A percentile compares a stretch with the other conserved stretches of the same genome.
These are phyloP conservation scores for Crenuchus spilurus DNA, from an alignment of 2,797 vertebrate genomes.

Conservation along the genomic window DNA sequence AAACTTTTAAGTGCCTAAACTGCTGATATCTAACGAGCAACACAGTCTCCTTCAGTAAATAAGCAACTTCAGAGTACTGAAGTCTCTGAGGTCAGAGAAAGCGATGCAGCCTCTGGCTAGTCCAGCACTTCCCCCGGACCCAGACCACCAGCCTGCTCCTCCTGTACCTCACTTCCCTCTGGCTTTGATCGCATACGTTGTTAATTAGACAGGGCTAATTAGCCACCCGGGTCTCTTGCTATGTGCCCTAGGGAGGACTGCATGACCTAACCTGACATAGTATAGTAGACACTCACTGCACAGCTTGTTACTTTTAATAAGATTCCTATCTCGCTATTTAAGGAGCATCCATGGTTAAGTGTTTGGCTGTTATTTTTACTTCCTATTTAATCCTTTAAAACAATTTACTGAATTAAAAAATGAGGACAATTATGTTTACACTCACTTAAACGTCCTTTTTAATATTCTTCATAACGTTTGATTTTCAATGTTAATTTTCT, in stretches of 20 bases:
- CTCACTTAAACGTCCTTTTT: too few relatives aligned
- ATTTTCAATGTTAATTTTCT: too few relatives aligned
- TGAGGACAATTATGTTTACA: too few relatives aligned
- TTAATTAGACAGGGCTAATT: conserved; percentile 61
- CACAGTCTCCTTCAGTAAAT: conserved; percentile 14
- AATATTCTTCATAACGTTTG: too few relatives aligned
- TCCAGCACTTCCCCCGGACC: conserved; percentile 4
- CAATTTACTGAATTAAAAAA: neutral
- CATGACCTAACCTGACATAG: conserved; percentile 31
- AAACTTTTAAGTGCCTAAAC: conserved; percentile 28
- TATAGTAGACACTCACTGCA: conserved; percentile 23
- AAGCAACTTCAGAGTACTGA: neutral
- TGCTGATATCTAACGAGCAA: conserved; percentile 11
- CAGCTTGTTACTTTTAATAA: conserved; percentile 52
- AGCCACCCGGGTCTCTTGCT: conserved; percentile 24
- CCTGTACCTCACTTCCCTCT: neutral
- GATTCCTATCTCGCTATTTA: conserved; percentile 38
- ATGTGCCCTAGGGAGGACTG: conserved; percentile 30
- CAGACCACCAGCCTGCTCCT: neutral
- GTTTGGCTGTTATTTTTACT: conserved; percentile 22
- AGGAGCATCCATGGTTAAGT: conserved; percentile 23
- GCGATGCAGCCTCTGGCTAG: conserved; percentile 2
- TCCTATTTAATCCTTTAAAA: conserved; percentile 9
- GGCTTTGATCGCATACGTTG: conserved; percentile 51
- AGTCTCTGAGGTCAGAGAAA: neutral